Evolutionary conservation across 2,113 vertebrate genomes (phyloP).

Genomic region (Galemys pyrenaicus): DNA sequence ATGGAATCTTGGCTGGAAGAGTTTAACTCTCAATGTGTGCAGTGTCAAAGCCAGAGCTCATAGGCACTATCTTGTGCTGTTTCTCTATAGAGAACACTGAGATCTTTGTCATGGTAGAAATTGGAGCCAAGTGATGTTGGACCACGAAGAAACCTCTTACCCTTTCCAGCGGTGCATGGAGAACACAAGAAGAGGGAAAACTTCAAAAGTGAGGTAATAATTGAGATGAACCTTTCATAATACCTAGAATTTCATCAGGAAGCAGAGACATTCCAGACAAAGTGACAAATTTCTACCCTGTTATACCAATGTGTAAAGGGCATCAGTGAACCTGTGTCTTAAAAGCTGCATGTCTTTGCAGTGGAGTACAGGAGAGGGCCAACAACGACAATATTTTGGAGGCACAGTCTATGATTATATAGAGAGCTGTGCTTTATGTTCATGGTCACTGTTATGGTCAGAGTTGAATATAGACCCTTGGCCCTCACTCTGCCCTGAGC

Average conservation of each 20-base stretch:
- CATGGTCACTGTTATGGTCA: neutral
- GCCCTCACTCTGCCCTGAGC: too few relatives aligned
- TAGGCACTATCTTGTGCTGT: neutral
- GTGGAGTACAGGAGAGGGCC: too few relatives aligned
- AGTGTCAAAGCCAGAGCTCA: neutral
- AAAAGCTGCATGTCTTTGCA: neutral
- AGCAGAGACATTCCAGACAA: neutral
- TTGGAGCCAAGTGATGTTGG: neutral
- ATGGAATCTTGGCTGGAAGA: too few relatives aligned
- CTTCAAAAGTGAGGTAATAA: neutral
- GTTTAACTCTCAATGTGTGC: neutral
- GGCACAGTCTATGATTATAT: neutral
- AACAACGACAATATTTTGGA: neutral
- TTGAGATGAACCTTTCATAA: neutral
- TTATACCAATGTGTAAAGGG: neutral
- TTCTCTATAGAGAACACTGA: neutral
- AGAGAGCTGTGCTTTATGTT: neutral
- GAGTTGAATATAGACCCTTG: neutral
- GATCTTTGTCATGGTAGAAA: neutral
- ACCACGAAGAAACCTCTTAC: neutral
- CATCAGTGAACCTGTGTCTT: too few relatives aligned
- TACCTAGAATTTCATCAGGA: neutral
- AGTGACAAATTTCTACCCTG: neutral
- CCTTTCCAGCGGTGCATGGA: too few relatives aligned
- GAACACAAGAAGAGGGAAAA: neutral